Evolutionary conservation across 2,113 vertebrate genomes (phyloP).

Genomic region (Amia ocellicauda): DNA sequence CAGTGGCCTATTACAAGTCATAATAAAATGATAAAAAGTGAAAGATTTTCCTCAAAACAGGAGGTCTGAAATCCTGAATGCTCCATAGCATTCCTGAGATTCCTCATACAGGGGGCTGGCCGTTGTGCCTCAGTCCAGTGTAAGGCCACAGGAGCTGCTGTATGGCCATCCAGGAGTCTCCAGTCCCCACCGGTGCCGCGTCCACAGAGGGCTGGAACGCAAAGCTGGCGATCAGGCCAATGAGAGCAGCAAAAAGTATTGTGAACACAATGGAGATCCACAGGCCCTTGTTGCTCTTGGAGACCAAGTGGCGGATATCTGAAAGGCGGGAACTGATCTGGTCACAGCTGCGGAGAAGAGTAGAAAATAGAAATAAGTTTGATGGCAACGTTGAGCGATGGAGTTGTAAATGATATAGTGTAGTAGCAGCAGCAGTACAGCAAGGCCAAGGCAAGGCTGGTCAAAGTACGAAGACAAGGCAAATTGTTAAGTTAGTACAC

Average conservation of each 20-base stretch:
- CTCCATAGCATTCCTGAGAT: too few species aligned
- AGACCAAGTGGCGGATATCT: constrained; percentile 46
- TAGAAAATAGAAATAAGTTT: not conserved
- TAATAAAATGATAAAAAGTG: too few species aligned
- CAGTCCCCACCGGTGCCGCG: constrained; percentile 76
- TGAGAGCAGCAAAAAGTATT: constrained; percentile 73
- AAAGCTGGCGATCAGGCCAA: constrained; percentile 76
- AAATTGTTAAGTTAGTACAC: too few species aligned
- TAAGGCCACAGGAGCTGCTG: constrained; percentile 91
- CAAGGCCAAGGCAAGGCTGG: not conserved
- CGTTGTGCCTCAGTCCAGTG: constrained; percentile 73
- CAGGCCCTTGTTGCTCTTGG: constrained; percentile 57
- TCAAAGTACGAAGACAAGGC: too few species aligned
- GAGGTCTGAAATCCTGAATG: too few species aligned
- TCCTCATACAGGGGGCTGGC: constrained; percentile 77
- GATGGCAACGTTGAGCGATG: not conserved
- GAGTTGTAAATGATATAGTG: not conserved
- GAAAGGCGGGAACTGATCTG: constrained; percentile 34
- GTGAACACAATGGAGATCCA: constrained; percentile 70
- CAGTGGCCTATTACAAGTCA: too few species aligned
- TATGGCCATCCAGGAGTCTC: constrained; percentile 81
- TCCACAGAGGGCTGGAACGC: constrained; percentile 81
- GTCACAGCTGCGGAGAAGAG: constrained; percentile 36
- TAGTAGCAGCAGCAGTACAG: not conserved
- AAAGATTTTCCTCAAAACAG: too few species aligned